Evolutionary conservation across 2,797 vertebrate genomes (phyloP).

Genomic region (Echiichthys vipera): DNA sequence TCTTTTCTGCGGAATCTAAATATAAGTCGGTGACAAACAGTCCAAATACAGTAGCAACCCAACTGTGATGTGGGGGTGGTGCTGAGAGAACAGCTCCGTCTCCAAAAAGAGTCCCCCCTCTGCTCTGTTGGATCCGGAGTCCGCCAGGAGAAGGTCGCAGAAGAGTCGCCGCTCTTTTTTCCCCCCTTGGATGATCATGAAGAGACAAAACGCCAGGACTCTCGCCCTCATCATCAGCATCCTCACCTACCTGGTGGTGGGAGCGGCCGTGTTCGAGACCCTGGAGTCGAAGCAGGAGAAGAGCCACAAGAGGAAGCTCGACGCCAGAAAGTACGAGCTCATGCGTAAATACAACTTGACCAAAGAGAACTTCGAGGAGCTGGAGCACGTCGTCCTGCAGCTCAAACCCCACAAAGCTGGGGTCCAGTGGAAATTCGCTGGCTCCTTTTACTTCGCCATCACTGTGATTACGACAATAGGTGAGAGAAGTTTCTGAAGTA

Average conservation of each 20-base stretch:
- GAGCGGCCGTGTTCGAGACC: conserved; percentile 97
- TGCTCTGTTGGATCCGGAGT: conserved; percentile 62
- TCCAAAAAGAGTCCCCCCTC: conserved; percentile 41
- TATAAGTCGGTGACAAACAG: conserved; percentile 78
- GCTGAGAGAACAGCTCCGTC: conserved; percentile 91
- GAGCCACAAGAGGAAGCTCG: conserved; percentile 92
- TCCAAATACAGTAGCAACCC: conserved; percentile 82
- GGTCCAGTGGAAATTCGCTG: conserved; percentile 97
- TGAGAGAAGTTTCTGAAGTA: conserved; percentile 72
- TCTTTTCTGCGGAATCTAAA: conserved; percentile 66
- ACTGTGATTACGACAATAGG: conserved; percentile 99
- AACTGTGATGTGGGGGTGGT: conserved; percentile 86
- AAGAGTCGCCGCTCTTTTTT: conserved; percentile 36
- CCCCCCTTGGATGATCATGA: conserved; percentile 84
- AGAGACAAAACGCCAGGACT: conserved; percentile 97
- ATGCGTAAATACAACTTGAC: conserved; percentile 96
- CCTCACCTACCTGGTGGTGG: conserved; percentile 98
- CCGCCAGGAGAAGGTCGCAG: conserved; percentile 57
- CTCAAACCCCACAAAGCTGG: conserved; percentile 96
- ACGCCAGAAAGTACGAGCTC: conserved; percentile 91
- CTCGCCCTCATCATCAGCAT: conserved; percentile 97
- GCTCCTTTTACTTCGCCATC: conserved; percentile 99
- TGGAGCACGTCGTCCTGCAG: conserved; percentile 94
- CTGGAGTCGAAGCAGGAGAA: conserved; percentile 97
- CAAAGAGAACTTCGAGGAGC: conserved; percentile 92